Percentiles rank a stretch among this genome's conserved stretches.
These are phyloP conservation scores for Formica exsecta DNA, from an alignment of 1,140 invertebrate species.

Conservation along the genomic window DNA sequence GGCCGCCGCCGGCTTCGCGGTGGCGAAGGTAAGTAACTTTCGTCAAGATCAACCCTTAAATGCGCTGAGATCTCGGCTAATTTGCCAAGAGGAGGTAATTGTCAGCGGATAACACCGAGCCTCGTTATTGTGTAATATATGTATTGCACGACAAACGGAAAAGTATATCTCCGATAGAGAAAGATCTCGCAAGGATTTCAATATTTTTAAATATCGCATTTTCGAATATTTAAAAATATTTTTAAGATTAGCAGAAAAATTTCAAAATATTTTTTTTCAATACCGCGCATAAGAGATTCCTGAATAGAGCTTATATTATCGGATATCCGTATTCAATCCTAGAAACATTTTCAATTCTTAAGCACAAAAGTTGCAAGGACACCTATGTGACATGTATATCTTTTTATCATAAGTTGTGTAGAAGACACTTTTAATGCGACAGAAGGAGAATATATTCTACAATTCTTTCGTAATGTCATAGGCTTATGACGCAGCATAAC, in stretches of 20 bases:
- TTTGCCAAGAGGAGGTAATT: not conserved
- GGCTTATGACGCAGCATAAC: not conserved
- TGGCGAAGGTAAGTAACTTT: conserved; percentile 82
- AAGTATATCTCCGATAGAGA: not conserved
- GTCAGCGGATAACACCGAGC: not conserved
- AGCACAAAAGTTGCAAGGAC: conserved; percentile 31
- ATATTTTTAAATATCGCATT: not conserved
- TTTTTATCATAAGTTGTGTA: not conserved
- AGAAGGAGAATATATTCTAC: not conserved
- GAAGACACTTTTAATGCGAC: not conserved
- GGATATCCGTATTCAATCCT: not conserved
- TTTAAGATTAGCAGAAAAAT: not conserved
- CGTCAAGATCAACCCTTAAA: conserved; percentile 52
- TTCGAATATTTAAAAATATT: not conserved
- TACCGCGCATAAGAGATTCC: not conserved
- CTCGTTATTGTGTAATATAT: conserved; percentile 26
- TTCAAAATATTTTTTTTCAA: not conserved
- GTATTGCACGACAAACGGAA: not conserved
- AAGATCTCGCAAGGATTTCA: not conserved
- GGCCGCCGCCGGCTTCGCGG: conserved; percentile 87
- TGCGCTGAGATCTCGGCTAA: conserved; percentile 7
- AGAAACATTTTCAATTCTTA: conserved; percentile 20
- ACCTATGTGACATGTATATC: not conserved
- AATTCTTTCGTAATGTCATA: conserved; percentile 43
- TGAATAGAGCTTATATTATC: not conserved